Conservation (phyloP, 2,888 invertebrate species). For the Synanthedon andrenaeformis region DNA sequence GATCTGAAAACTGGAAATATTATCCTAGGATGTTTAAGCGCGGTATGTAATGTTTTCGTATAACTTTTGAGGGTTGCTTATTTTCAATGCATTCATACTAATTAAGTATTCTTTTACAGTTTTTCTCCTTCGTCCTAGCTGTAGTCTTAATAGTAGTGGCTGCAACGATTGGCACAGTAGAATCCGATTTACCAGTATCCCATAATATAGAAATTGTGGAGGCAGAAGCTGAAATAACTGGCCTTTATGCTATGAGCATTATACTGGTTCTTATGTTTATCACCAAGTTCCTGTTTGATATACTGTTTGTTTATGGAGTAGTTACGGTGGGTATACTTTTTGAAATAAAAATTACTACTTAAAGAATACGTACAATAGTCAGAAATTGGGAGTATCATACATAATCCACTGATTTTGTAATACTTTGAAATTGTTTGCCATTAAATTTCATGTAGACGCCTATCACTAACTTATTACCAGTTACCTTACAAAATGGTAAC, state of each 20-base stretch:
- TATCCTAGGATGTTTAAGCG: conserved; percentile 38
- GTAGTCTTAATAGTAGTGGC: conserved; percentile 37
- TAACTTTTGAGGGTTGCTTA: no score
- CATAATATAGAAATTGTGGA: conserved; percentile 17
- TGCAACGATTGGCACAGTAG: conserved; percentile 18
- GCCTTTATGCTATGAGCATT: conserved; percentile 45
- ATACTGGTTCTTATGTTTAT: conserved; percentile 49
- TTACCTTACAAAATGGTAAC: no score
- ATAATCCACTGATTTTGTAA: no score
- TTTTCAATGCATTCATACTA: no score
- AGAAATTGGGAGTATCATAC: no score
- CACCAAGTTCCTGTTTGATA: conserved; percentile 44
- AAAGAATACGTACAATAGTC: neutral
- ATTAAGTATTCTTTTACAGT: conserved; percentile 15
- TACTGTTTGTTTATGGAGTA: conserved; percentile 45
- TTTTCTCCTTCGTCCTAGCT: conserved; percentile 32
- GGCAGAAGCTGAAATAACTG: conserved; percentile 34
- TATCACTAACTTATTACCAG: no score
- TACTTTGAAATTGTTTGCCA: no score
- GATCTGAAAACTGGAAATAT: conserved; percentile 47
- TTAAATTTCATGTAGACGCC: no score
- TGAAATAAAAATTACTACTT: neutral
- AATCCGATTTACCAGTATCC: conserved; percentile 6
- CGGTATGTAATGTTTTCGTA: conserved; percentile 5
- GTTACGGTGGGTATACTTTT: conserved; percentile 23